A percentile compares a stretch with the other conserved stretches of the same genome.
Evolutionary conservation across 2,113 vertebrate species (phyloP).

Genomic region (Bungarus multicinctus): DNA sequence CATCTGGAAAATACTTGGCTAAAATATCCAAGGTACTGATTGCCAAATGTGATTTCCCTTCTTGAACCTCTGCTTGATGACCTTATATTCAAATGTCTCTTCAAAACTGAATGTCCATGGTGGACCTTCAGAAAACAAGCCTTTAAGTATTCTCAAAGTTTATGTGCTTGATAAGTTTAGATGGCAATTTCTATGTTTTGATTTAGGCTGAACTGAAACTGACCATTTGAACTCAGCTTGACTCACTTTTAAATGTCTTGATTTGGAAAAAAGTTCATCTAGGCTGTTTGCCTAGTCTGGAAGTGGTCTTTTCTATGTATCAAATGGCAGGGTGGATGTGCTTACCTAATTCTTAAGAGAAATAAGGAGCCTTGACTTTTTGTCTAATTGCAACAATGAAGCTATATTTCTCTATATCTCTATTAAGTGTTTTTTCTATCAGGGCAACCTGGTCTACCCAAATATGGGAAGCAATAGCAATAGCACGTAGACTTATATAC

Average conservation of each 20-base stretch:
- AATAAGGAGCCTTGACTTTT: neutral
- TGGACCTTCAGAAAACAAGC: neutral
- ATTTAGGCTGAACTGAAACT: neutral
- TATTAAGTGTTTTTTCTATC: neutral
- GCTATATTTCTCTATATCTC: neutral
- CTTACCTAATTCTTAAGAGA: neutral
- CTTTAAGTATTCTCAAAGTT: neutral
- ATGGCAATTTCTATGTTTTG: neutral
- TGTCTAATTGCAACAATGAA: neutral
- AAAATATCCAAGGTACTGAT: neutral
- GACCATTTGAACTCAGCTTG: neutral
- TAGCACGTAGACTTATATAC: no score
- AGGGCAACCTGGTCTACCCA: no score
- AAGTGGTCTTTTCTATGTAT: neutral
- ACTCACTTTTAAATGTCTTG: neutral
- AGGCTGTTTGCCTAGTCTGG: neutral
- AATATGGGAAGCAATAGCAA: no score
- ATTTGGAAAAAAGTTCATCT: neutral
- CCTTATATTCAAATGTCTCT: neutral
- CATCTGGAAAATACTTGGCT: neutral
- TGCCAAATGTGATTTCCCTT: neutral
- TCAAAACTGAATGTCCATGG: neutral
- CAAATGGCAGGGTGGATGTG: neutral
- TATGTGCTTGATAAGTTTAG: neutral
- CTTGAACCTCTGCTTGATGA: neutral